Evolutionary conservation across 92 coral and sea anemone genomes (phyloP).

Genomic region (Porites divaricata): DNA sequence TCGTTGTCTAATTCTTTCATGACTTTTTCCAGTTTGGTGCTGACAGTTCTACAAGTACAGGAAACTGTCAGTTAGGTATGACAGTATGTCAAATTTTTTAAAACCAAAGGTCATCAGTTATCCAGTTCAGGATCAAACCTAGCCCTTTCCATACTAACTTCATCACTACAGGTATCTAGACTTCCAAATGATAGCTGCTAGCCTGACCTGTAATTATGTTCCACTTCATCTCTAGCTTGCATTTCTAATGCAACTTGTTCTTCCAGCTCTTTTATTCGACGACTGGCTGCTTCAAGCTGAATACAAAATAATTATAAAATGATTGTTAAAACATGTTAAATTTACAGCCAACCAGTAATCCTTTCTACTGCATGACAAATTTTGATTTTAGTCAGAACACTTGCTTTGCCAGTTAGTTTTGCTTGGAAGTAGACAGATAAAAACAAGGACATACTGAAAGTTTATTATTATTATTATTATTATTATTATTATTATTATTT

Average conservation of each 20-base stretch:
- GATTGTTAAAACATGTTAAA: neutral
- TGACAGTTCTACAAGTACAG: slow-evolving; percentile 59
- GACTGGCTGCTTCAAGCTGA: slow-evolving; percentile 78
- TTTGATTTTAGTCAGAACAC: neutral
- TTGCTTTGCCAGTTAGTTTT: no score
- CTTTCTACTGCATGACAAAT: neutral
- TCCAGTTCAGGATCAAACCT: neutral
- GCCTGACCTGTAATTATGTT: slow-evolving; percentile 84
- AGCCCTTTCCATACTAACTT: neutral
- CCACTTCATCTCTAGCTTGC: slow-evolving; percentile 87
- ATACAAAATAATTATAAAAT: neutral
- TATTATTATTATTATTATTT: no score
- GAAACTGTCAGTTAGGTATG: neutral
- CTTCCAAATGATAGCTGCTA: neutral
- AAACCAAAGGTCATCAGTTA: neutral
- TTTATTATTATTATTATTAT: no score
- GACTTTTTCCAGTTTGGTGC: slow-evolving; percentile 88
- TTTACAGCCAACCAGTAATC: neutral
- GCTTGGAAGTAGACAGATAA: no score
- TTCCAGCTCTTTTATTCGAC: slow-evolving; percentile 73
- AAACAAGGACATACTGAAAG: no score
- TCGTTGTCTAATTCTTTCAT: slow-evolving; percentile 89
- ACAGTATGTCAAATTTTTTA: neutral
- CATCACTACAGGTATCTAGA: no score
- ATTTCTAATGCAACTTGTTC: slow-evolving; percentile 71